These are phyloP conservation scores for Martes martes DNA, from an alignment of 2,113 vertebrate genomes.

Conservation along the genomic window DNA sequence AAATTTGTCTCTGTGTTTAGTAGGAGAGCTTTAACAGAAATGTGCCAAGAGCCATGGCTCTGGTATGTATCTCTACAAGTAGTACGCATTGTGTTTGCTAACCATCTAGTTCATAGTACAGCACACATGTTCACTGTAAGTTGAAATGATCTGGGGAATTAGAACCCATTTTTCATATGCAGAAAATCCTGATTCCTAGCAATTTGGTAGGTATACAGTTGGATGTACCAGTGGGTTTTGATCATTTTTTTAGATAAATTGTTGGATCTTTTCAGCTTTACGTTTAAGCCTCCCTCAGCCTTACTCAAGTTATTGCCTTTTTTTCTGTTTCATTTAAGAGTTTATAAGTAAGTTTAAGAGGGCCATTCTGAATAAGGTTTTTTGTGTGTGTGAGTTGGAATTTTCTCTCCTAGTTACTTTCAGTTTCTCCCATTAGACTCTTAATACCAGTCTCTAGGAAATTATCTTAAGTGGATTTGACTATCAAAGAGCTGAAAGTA, in stretches of 20 bases:
- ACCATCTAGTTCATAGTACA: background rate
- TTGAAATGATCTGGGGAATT: background rate
- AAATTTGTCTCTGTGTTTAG: background rate
- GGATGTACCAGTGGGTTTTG: background rate
- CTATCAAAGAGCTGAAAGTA: slow-evolving; percentile 28
- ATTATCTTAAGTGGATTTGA: slow-evolving; percentile 35
- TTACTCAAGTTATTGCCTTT: background rate
- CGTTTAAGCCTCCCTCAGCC: background rate
- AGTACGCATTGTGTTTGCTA: background rate
- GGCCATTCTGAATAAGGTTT: slow-evolving; percentile 15
- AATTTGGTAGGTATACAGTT: background rate
- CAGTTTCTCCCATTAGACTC: slow-evolving; percentile 16
- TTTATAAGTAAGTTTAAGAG: slow-evolving; percentile 19
- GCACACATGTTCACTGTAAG: background rate
- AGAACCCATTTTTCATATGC: background rate
- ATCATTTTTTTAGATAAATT: background rate
- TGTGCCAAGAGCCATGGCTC: background rate
- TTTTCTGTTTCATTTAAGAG: slow-evolving; percentile 18
- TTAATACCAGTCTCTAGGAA: slow-evolving; percentile 14
- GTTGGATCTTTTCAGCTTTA: background rate
- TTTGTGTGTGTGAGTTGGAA: background rate
- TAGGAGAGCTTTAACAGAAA: background rate
- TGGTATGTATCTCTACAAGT: background rate
- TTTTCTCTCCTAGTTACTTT: slow-evolving; percentile 56
- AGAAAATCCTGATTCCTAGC: background rate